Evolutionary conservation across 2,888 invertebrate genomes (phyloP), one percentile per base, ranked within the genome.

Genomic region (Blera fallax): DNA sequence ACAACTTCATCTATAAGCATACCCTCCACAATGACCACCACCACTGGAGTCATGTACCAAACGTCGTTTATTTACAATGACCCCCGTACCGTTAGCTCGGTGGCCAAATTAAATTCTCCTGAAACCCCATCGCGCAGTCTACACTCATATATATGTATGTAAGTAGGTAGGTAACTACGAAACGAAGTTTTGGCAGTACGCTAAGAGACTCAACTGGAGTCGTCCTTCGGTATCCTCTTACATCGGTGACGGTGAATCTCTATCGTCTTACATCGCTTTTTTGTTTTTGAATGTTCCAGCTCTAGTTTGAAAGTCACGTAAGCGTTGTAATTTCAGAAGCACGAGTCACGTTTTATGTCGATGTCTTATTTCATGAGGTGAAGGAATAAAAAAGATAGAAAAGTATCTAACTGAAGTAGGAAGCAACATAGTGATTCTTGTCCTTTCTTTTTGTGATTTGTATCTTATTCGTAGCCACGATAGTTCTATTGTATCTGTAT

Each of bases 351-450:
- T 77, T 77, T 70, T 50, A 50, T 65, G 70, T 77, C 70, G 64
- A 77, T 70, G 77, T 77, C 82, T 70, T 77, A 77, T 70, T 81
- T 76, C 62, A 76, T 56, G 76, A 79, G 54, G 67, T 54, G 72
- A 40, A 27, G 16, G 60, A 29, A 48, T 29, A 29, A 81, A 67
- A 60, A 45, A 54, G 52, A 29, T 24, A 24, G 65, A 50, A 18
- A 32, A 43, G 56, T 58, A 58, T 67, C 48, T 70, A 16, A 7
- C 32, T 40, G 45, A 16, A 14, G 10, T 10, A 24, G 37, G 2
- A 34, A 43, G 34, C 50, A 29, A 37, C 7, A 18, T 69, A 52
- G 69, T 76, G 27, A 27, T 62, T 60, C 27, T 8, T 58, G 40
- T 43, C 8, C 6, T 11, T 45, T 48, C 29, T 32, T 29, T 8